phyloP scores from a whole-genome alignment of 2,113 vertebrate genomes.

The Henicopernis longicauda region DNA sequence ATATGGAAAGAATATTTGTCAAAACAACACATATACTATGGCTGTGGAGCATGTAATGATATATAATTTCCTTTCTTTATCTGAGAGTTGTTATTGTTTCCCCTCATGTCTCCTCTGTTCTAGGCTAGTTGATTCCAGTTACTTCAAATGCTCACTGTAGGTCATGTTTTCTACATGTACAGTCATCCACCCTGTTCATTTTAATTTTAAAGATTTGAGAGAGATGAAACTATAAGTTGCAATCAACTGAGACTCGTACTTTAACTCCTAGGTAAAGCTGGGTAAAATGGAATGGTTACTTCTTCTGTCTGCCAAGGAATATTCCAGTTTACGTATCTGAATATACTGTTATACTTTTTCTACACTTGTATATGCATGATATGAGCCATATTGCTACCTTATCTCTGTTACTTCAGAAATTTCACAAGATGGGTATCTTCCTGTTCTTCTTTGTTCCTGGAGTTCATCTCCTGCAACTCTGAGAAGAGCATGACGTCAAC shows the following conservation, averaged over 20 bases:
- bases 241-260: rapidly evolving
- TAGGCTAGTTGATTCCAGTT: not conserved
- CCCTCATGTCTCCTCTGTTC: not conserved
- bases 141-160: not conserved
- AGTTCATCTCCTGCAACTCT: not conserved
- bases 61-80: not conserved
- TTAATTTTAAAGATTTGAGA: not conserved
- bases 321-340: not conserved
- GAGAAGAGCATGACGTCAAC: not conserved
- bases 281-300: not conserved
- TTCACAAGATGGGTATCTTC: not conserved
- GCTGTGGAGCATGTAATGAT: not conserved
- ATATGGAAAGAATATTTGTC: not conserved
- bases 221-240: not conserved
- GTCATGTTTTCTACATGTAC: not conserved
- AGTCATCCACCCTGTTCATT: not conserved
- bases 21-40: not conserved
- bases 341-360: not conserved
- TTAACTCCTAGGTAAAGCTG: not conserved
- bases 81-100: not conserved
- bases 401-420: not conserved
- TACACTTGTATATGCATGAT: not conserved
- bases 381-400: not conserved
- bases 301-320: not conserved
- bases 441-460: not conserved